Evolutionary conservation across 2,888 invertebrate species (phyloP), one percentile per base, ranked within the genome.

Genomic region (Hylaea fasciaria): DNA sequence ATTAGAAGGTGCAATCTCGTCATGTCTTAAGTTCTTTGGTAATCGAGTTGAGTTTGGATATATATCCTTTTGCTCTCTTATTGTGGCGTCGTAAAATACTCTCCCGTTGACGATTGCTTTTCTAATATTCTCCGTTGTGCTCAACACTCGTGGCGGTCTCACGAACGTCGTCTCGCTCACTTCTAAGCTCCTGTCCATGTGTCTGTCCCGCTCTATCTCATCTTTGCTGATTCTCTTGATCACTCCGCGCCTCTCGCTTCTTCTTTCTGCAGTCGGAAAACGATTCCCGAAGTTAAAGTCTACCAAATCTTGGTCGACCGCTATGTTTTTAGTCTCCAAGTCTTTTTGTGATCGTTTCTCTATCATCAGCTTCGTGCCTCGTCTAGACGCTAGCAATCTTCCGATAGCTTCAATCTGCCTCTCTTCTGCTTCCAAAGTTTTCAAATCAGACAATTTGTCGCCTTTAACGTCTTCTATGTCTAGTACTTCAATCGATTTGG

Each of bases 331-430:
- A 0, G 82, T 62, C 74, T 89, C 88, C 22, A 92, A 72, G 50
- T 91, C 86, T 65, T 90, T 86, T 47, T 92, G 86, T 0, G 91
- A 87, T 28, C 88, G 71, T 65, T 91, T 92, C 53, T 91, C 90
- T 61, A 92, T 37, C 22, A 88, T 75, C 0, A 92, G 64, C 61
- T 89, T 89, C 0, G 85, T 83, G 0, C 86, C 89, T 29, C 91
- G 80, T 53, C 85, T 81, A 0, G 88, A 83, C 1, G 91, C 91
- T 66, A 93, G 54, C 13, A 92, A 75, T 62, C 92, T 81, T 0
- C 93, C 93, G 22, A 93, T 91, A 28, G 88, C 92, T 74, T 93
- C 93, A 40, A 93, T 93, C 68, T 93, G 93, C 51, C 81, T 83
- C 53, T 92, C 93, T 76, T 93, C 93, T 0, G 92, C 92, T 71